These are phyloP conservation scores for Aleiodes leptofemur DNA, from an alignment of 2,888 invertebrate genomes.

Conservation along the genomic window DNA sequence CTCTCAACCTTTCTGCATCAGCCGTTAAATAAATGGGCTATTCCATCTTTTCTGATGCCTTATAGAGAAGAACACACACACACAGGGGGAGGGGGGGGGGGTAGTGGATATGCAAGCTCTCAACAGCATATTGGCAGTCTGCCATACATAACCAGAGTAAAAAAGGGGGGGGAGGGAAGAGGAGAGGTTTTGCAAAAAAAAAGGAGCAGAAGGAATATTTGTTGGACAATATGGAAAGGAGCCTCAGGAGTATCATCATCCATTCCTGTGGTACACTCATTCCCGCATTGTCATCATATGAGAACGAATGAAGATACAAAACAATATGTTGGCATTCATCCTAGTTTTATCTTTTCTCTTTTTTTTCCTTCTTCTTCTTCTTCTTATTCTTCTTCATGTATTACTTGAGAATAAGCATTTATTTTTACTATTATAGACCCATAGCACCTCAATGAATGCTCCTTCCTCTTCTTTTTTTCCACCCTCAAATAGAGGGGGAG, in stretches of 20 bases:
- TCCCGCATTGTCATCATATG: conserved; percentile 23
- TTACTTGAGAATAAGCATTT: conserved; percentile 22
- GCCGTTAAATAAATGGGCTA: conserved; percentile 65
- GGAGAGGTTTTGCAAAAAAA: background rate
- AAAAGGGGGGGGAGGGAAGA: background rate
- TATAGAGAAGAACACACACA: conserved; percentile 19
- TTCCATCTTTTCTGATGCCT: conserved; percentile 59
- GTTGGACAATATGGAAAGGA: conserved; percentile 1
- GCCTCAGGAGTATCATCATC: conserved; percentile 21
- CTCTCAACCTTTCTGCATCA: background rate
- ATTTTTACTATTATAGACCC: conserved; percentile 9
- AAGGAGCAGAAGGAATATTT: conserved; percentile 9
- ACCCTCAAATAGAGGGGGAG: background rate
- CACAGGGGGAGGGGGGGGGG: no score
- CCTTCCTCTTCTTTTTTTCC: background rate
- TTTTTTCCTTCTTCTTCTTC: no score
- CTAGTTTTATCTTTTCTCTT: no score
- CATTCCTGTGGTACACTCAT: background rate
- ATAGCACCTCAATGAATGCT: conserved; percentile 15
- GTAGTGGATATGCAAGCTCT: background rate
- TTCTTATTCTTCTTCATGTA: no score
- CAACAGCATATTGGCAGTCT: conserved; percentile 25
- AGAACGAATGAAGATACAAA: conserved; percentile 8
- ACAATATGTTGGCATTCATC: conserved; percentile 10
- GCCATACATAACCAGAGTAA: conserved; percentile 11